phyloP scores from a whole-genome alignment of 2,113 vertebrate species.

The Sinocyclocheilus rhinocerous region DNA sequence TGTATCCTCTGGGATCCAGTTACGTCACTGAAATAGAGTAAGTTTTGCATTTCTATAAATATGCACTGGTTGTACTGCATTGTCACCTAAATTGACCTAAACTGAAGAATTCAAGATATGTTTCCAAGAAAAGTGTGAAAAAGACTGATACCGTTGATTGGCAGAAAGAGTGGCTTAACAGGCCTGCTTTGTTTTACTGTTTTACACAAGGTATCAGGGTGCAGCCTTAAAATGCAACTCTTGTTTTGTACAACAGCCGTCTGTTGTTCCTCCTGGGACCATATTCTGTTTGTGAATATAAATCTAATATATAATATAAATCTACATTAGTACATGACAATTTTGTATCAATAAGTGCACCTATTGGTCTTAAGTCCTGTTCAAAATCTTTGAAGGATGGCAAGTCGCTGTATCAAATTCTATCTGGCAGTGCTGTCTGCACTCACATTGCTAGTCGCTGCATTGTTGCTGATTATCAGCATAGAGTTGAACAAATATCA shows the following conservation, averaged over 20 bases:
- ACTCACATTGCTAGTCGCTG: too few relatives aligned
- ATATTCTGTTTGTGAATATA: too few relatives aligned
- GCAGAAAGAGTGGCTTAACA: background rate
- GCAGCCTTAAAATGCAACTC: background rate
- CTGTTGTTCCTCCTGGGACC: background rate
- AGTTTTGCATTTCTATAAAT: slow-evolving; percentile 51
- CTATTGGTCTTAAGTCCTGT: too few relatives aligned
- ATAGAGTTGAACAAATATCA: too few relatives aligned
- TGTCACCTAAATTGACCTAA: background rate
- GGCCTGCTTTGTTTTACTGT: background rate
- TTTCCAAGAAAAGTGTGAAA: background rate
- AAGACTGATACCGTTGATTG: background rate
- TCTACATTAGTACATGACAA: background rate
- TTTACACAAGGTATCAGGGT: slow-evolving; percentile 15
- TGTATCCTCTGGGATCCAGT: slow-evolving; percentile 81
- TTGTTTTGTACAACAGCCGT: background rate
- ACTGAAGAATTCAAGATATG: background rate
- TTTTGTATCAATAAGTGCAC: too few relatives aligned
- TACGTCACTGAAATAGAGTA: slow-evolving; percentile 82
- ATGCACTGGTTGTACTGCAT: background rate
- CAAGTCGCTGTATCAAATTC: too few relatives aligned
- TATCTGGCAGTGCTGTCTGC: too few relatives aligned
- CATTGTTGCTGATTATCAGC: too few relatives aligned
- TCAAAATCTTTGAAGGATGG: too few relatives aligned
- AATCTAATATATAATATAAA: too few relatives aligned